Percentiles rank a stretch among this genome's conserved stretches.
Evolutionary conservation across 2,888 invertebrate genomes (phyloP).

Genomic region (Drosophila putrida): DNA sequence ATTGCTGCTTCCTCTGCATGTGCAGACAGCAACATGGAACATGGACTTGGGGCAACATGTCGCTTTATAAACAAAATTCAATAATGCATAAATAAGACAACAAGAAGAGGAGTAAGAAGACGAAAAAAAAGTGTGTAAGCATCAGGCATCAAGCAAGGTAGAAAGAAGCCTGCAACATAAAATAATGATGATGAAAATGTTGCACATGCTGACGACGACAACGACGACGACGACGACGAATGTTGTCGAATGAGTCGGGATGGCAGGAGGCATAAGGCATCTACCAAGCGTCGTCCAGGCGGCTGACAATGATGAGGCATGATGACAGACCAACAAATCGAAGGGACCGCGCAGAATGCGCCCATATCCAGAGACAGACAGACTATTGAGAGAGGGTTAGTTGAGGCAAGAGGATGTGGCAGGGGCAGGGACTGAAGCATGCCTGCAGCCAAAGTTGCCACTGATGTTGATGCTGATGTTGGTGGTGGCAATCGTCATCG

Average conservation of each 20-base stretch:
- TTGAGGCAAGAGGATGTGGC: background rate
- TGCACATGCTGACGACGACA: conserved; percentile 70
- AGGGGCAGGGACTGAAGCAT: conserved; percentile 9
- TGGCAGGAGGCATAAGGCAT: conserved; percentile 17
- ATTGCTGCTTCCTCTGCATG: conserved; percentile 11
- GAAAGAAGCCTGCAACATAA: conserved; percentile 66
- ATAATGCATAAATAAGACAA: conserved; percentile 71
- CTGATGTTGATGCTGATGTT: conserved; percentile 53
- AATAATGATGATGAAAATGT: conserved; percentile 83
- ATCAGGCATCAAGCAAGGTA: conserved; percentile 35
- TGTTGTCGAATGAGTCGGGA: conserved; percentile 8
- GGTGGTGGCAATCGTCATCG: conserved; percentile 78
- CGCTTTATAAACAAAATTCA: conserved; percentile 79
- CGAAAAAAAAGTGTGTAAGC: conserved; percentile 28
- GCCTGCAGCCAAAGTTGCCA: conserved; percentile 54
- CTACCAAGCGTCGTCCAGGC: conserved; percentile 38
- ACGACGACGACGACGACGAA: conserved; percentile 18
- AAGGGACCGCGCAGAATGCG: conserved; percentile 65
- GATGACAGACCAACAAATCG: conserved; percentile 82
- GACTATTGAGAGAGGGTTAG: conserved; percentile 7
- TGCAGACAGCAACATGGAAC: conserved; percentile 21
- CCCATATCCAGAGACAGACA: conserved; percentile 45
- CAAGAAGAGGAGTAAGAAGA: conserved; percentile 12
- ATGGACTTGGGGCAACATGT: conserved; percentile 52
- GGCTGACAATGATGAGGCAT: conserved; percentile 82